phyloP scores from a whole-genome alignment of 2,113 vertebrate genomes.

The Patagioenas fasciata region DNA sequence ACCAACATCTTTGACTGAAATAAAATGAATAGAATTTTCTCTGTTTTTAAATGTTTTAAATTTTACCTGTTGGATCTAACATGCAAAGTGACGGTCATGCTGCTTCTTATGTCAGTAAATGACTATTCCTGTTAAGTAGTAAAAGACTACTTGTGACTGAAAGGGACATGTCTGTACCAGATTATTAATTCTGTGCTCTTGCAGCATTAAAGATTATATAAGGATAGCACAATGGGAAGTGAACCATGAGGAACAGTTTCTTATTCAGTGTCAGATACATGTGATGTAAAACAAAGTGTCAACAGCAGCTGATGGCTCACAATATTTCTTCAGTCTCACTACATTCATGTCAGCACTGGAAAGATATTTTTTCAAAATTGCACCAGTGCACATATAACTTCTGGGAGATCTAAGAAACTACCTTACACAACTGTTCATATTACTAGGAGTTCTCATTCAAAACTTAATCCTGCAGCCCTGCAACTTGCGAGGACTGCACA shows the following conservation, averaged over 20 bases:
- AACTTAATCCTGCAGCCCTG: neutral
- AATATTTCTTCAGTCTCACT: neutral
- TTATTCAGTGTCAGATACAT: neutral
- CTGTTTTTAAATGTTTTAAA: neutral
- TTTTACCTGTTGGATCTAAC: neutral
- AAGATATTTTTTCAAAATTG: neutral
- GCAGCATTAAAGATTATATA: neutral
- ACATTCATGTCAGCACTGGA: neutral
- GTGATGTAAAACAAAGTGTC: neutral
- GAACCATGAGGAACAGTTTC: neutral
- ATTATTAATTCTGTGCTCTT: neutral
- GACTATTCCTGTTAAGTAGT: neutral
- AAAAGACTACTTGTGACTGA: neutral
- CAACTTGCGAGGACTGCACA: neutral
- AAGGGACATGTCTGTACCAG: neutral
- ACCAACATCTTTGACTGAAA: neutral
- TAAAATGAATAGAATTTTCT: neutral
- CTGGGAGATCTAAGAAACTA: neutral
- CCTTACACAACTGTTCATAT: neutral
- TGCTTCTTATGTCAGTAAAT: neutral
- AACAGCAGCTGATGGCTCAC: neutral
- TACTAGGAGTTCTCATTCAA: rapidly evolving
- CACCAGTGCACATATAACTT: neutral
- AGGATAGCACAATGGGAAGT: neutral
- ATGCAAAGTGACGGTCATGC: neutral